These are phyloP conservation scores for Platanista minor DNA, from an alignment of 2,113 vertebrate genomes.

Conservation along the genomic window DNA sequence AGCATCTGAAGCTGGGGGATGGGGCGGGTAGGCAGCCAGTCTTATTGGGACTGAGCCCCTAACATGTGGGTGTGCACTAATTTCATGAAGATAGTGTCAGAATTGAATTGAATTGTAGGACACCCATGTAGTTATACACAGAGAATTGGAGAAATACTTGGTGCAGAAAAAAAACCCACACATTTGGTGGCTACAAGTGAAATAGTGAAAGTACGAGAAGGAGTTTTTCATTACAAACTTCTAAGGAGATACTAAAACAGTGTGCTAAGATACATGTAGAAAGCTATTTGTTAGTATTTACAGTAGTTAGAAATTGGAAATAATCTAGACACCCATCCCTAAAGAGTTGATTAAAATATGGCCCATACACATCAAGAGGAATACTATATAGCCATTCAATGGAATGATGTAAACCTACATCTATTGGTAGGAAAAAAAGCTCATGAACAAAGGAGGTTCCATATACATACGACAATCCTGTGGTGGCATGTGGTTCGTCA, in stretches of 20 bases:
- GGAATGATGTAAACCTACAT: rapidly evolving
- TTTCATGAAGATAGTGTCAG: no score
- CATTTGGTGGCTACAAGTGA: no score
- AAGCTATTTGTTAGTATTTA: not conserved
- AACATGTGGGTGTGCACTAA: not conserved
- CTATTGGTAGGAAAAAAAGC: not conserved
- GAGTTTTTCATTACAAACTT: not conserved
- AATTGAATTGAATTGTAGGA: no score
- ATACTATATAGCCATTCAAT: not conserved
- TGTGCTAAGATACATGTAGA: rapidly evolving
- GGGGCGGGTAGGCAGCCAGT: not conserved
- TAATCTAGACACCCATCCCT: not conserved
- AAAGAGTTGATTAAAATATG: no score
- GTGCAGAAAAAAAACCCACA: not conserved
- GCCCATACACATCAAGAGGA: no score
- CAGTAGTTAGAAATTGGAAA: not conserved
- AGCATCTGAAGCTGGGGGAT: not conserved
- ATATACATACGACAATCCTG: not conserved
- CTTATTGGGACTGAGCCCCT: not conserved
- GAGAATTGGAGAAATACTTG: no score
- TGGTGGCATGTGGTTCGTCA: not conserved
- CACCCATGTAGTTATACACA: no score
- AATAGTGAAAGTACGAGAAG: no score
- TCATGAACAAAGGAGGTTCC: not conserved
- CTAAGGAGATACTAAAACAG: not conserved